Evolutionary conservation across 2,113 vertebrate genomes (phyloP), one percentile per base, ranked within the genome.

Genomic region (Coptodon rendalli): DNA sequence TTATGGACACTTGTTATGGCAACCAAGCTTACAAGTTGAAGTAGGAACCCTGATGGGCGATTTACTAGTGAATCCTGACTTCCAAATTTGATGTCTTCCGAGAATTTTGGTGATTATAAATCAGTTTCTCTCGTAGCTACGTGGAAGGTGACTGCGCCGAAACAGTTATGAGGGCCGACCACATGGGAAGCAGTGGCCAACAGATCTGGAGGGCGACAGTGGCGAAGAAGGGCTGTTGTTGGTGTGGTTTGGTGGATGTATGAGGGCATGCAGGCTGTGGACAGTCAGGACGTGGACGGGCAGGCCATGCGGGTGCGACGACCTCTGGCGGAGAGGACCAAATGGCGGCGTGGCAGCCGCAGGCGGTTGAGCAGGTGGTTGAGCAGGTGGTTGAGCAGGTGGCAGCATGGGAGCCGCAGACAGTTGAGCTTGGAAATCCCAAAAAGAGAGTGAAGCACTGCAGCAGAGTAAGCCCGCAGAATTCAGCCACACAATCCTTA

Each of bases 281-380:
- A 48, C 45, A 7, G 45, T 2, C 45, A 50, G 16, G 48, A 17
- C 1, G 45, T 50, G 45, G 1, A 50, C 2, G 1, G 48, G 48
- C 48, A 50, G 1, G 48, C 2, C 4, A 1, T 50, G 48, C 7
- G 2, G 16, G 8, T 19, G 48, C 1, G 6, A 36, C 7, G 34
- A 50, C 48, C 16, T 50, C 16, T 50, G 48, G 48, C 17, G 3
- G 3, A 50, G 17, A 19, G 48, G 16, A 50, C 48, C 48, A 50
- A 17, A 19, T 50, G 48, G 7, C 9, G 2, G 17, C 19, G 17
- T 52, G 48, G 48, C 0, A 50, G 48, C 48, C 4, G 1, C 48
- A 19, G 16, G 7, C 4, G 7, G 16, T 50, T 50, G 7, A 50
- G 0, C 48, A 50, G 48, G 48, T 0, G 13, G 0, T 13, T 45